Conservation (phyloP, 2,888 invertebrate genomes). For the Baccha elongata region DNA sequence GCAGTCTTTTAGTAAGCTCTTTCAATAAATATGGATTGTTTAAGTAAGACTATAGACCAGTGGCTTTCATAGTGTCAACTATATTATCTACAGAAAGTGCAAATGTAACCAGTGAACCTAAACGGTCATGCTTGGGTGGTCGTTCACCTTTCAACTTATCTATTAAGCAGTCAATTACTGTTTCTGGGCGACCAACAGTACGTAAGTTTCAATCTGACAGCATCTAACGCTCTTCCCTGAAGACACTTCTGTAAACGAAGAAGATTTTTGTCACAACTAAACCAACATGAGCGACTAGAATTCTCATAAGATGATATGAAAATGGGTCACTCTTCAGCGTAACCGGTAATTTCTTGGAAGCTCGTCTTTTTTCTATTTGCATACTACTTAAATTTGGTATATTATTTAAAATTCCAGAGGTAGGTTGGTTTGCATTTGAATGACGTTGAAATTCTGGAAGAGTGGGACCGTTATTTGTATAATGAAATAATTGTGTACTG, state of each 20-base stretch:
- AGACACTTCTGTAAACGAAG: too few relatives aligned
- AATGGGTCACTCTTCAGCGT: too few relatives aligned
- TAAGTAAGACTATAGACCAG: not conserved
- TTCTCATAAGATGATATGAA: too few relatives aligned
- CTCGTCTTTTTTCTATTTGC: not conserved
- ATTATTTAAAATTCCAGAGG: not conserved
- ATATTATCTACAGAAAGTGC: conserved; percentile 9
- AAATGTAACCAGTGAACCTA: not conserved
- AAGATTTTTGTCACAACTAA: too few relatives aligned
- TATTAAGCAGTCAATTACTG: conserved; percentile 4
- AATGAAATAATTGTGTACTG: too few relatives aligned
- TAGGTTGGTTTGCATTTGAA: not conserved
- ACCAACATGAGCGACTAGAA: too few relatives aligned
- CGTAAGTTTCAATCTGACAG: too few relatives aligned
- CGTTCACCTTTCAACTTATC: not conserved
- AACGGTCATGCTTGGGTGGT: not conserved
- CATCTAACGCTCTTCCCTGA: too few relatives aligned
- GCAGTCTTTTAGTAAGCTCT: not conserved
- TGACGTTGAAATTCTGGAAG: too few relatives aligned
- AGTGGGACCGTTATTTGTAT: too few relatives aligned
- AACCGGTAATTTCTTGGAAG: not conserved
- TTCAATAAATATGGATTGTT: not conserved
- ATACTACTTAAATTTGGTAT: not conserved
- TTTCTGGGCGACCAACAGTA: not conserved
- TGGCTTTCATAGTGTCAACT: conserved; percentile 6